Evolutionary conservation across 2,797 vertebrate species (phyloP).

Genomic region (Falco berigora): DNA sequence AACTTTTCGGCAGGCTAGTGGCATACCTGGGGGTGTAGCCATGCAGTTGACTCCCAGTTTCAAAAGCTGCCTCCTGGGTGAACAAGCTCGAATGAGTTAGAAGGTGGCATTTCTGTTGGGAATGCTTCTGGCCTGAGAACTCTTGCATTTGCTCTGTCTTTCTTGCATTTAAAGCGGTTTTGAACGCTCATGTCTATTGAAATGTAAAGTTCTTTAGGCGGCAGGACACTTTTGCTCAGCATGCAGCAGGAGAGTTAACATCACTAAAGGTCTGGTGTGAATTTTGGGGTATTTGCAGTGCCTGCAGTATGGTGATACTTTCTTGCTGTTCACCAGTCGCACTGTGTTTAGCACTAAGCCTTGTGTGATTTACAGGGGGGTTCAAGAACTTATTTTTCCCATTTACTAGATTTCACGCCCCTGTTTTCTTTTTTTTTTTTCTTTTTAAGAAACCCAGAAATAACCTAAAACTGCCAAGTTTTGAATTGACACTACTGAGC

Average conservation of each 20-base stretch:
- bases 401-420: background rate
- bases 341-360: background rate
- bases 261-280: background rate
- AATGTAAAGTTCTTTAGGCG: accelerated
- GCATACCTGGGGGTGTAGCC: too few relatives aligned
- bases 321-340: background rate
- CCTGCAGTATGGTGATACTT: background rate
- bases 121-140: background rate
- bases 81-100: background rate
- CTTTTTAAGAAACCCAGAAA: background rate
- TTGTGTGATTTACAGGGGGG: background rate
- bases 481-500: background rate
- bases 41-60: background rate
- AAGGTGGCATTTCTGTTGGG: background rate
- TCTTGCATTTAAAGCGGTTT: accelerated
- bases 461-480: background rate
- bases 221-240: accelerated
- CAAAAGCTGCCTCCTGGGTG: background rate
- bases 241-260: background rate
- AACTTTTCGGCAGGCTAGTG: background rate
- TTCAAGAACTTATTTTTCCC: background rate
- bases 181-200: background rate
- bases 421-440: background rate
- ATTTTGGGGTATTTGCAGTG: accelerated
- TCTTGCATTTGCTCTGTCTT: accelerated